A percentile compares a stretch with the other conserved stretches of the same genome.
These are phyloP conservation scores for Theretra japonica DNA, from an alignment of 2,888 invertebrate species.

Conservation along the genomic window DNA sequence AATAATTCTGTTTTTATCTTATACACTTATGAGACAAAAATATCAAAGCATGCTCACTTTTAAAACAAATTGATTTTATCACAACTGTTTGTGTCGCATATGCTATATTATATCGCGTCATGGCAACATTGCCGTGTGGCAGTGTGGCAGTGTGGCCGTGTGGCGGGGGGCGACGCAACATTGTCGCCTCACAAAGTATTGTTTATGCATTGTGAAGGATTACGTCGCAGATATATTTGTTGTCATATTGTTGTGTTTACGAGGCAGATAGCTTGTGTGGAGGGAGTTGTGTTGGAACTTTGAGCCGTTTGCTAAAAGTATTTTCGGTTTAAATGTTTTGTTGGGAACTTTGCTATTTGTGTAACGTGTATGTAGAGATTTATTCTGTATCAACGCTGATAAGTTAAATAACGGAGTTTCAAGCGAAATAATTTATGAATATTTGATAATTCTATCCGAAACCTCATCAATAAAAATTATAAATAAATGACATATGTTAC, in stretches of 20 bases:
- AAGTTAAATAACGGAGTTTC: too few relatives aligned
- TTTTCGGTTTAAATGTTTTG: background rate
- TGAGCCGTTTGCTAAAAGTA: background rate
- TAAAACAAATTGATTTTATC: background rate
- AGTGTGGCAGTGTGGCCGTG: background rate
- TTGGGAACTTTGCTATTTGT: background rate
- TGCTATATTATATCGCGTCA: background rate
- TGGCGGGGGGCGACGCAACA: background rate
- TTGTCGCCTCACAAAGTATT: background rate
- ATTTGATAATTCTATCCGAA: too few relatives aligned
- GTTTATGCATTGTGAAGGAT: constrained; percentile 9
- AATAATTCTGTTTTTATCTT: too few relatives aligned
- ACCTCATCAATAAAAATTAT: too few relatives aligned
- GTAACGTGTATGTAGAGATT: too few relatives aligned
- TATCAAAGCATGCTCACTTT: background rate
- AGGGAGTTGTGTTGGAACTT: background rate
- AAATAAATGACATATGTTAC: too few relatives aligned
- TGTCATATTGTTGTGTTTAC: constrained; percentile 9
- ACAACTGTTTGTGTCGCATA: background rate
- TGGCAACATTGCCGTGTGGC: background rate
- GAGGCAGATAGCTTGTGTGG: background rate
- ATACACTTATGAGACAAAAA: too few relatives aligned
- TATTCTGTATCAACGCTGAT: too few relatives aligned
- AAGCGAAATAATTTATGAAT: too few relatives aligned
- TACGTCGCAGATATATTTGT: constrained; percentile 11